phyloP scores from a whole-genome alignment of 2,113 vertebrate species.

The Gopherus flavomarginatus region DNA sequence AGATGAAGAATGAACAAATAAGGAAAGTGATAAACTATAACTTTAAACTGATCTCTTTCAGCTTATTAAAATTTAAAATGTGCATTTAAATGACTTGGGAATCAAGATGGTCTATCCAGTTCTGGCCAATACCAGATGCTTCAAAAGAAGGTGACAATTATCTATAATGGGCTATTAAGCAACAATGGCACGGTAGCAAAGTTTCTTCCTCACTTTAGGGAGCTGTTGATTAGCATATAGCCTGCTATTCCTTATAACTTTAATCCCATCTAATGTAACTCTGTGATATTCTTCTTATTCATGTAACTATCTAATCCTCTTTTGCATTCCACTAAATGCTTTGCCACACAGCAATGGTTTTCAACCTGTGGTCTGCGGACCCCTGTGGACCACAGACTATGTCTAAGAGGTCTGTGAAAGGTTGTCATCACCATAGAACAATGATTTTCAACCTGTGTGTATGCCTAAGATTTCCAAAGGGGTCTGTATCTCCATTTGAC shows the following conservation, averaged over 20 bases:
- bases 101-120: not conserved
- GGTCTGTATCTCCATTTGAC: too few relatives aligned
- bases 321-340: not conserved
- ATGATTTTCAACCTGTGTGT: too few relatives aligned
- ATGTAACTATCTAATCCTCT: not conserved
- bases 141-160: not conserved
- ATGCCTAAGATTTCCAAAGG: too few relatives aligned
- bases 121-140: not conserved
- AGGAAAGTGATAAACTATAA: not conserved
- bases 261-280: not conserved
- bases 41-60: not conserved
- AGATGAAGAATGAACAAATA: not conserved
- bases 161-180: not conserved
- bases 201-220: not conserved
- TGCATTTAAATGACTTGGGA: not conserved
- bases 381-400: not conserved
- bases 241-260: not conserved
- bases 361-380: not conserved
- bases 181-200: not conserved
- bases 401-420: not conserved
- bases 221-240: not conserved
- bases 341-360: not conserved
- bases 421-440: too few relatives aligned
- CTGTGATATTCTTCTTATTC: not conserved
- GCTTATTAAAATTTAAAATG: not conserved